Conservation (phyloP, 2,797 vertebrate species). For the Tapera naevia region DNA sequence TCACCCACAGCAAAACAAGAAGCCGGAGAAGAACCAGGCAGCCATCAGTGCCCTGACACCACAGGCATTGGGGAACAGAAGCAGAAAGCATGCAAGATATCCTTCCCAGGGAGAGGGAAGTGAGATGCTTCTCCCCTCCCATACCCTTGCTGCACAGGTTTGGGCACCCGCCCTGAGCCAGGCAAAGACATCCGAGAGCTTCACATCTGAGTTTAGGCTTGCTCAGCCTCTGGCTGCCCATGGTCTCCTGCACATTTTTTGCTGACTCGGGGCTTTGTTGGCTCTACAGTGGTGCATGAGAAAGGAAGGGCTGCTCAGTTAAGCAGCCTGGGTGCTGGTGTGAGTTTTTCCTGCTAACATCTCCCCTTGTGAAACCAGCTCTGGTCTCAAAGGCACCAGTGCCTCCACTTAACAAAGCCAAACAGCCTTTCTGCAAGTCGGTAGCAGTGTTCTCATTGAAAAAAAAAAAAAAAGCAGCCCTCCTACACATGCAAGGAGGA, state of each 20-base stretch:
- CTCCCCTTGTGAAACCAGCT: neutral
- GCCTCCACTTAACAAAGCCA: neutral
- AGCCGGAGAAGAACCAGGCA: neutral
- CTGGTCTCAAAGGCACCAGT: neutral
- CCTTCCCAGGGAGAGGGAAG: neutral
- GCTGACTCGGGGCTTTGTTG: neutral
- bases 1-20: accelerated
- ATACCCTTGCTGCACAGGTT: accelerated
- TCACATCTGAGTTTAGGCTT: neutral
- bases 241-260: neutral
- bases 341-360: neutral
- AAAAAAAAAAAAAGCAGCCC: neutral
- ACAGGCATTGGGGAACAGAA: neutral
- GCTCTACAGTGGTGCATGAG: accelerated
- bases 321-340: neutral
- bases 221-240: neutral
- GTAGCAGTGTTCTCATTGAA: neutral
- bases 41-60: neutral
- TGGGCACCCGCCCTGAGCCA: neutral
- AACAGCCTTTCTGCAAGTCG: neutral
- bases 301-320: neutral
- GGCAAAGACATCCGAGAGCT: accelerated
- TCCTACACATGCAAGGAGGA: neutral
- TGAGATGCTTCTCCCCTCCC: neutral
- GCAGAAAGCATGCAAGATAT: neutral